phyloP scores from a whole-genome alignment of 2,113 vertebrate species.

The Gallinago undulata region DNA sequence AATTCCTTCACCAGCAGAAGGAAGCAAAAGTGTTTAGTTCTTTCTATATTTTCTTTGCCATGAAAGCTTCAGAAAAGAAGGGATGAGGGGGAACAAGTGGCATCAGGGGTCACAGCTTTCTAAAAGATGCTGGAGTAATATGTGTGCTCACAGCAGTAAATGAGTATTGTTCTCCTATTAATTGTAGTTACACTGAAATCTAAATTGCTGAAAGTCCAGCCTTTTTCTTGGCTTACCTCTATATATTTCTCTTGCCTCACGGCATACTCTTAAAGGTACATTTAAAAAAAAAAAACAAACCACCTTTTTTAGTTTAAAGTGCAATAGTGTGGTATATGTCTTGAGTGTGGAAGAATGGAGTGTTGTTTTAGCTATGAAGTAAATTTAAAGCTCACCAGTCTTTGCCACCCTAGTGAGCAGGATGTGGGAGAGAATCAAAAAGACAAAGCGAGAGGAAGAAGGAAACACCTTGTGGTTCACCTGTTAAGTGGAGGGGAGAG shows the following conservation, averaged over 20 bases:
- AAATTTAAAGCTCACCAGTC: background rate
- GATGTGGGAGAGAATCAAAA: background rate
- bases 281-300: background rate
- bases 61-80: background rate
- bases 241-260: background rate
- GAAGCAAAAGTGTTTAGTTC: background rate
- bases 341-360: background rate
- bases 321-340: background rate
- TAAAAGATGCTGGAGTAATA: background rate
- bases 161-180: background rate
- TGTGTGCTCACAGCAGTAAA: background rate
- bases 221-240: background rate
- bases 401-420: background rate
- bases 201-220: background rate
- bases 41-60: background rate
- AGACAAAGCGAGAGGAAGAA: background rate
- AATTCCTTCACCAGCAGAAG: background rate
- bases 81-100: background rate
- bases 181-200: background rate
- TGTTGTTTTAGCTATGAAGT: background rate
- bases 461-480: background rate
- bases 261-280: background rate
- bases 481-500: background rate
- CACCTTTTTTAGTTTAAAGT: background rate
- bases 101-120: background rate